These are phyloP conservation scores for Salpingus planirostris DNA, from an alignment of 2,888 invertebrate species.

Conservation along the genomic window DNA sequence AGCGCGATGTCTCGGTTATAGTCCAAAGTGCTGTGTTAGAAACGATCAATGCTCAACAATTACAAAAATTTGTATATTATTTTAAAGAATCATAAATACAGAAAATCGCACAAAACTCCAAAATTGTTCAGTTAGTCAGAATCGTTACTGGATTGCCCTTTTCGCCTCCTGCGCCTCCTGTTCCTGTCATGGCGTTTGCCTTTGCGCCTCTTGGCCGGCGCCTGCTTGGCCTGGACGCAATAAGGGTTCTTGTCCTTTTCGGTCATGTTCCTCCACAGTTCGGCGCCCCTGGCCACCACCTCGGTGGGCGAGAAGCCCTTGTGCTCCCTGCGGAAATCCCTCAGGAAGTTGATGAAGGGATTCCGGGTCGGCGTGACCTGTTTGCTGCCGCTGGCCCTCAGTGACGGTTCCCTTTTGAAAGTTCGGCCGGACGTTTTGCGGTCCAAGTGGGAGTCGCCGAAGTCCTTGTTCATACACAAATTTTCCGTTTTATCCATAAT, in stretches of 20 bases:
- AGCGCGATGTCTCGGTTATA: conserved; percentile 36
- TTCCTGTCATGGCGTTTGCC: background rate
- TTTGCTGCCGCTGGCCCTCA: too few species aligned
- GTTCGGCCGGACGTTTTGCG: background rate
- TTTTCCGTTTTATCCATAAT: background rate
- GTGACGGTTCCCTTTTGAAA: background rate
- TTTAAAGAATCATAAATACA: too few species aligned
- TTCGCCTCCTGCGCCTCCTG: background rate
- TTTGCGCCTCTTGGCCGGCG: background rate
- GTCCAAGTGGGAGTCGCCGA: background rate
- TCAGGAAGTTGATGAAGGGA: conserved; percentile 5
- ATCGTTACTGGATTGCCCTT: too few species aligned
- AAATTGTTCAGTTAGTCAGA: too few species aligned
- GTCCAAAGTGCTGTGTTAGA: conserved; percentile 9
- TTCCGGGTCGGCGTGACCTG: too few species aligned
- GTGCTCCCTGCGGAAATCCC: conserved; percentile 1
- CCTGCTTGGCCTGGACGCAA: conserved; percentile 1
- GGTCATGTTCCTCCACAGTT: conserved; percentile 3
- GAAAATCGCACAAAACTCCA: too few species aligned
- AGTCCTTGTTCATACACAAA: conserved; percentile 4
- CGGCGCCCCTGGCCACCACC: background rate
- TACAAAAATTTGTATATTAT: conserved; percentile 1
- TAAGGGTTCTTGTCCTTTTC: conserved; percentile 2
- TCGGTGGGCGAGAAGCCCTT: background rate
- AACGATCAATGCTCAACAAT: background rate